Conservation (phyloP, 2,888 invertebrate species). For the Panzeria rudis region DNA sequence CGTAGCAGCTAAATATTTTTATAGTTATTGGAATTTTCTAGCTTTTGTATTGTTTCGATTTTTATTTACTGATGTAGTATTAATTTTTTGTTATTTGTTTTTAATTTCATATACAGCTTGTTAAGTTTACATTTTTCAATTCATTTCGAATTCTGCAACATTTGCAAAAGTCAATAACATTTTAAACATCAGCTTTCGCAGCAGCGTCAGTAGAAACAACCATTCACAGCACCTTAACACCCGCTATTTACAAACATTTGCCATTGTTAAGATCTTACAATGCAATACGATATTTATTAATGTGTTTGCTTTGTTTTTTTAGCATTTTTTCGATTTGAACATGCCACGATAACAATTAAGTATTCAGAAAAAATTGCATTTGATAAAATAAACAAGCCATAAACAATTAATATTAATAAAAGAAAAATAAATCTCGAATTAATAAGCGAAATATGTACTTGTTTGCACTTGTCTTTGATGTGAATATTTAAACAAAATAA, state of each 20-base stretch:
- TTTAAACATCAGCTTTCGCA: constrained; percentile 29
- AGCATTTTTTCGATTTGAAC: constrained; percentile 38
- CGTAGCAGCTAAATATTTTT: no score
- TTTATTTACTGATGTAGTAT: background rate
- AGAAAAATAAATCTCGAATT: constrained; percentile 53
- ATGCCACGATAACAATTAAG: constrained; percentile 51
- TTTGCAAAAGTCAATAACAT: constrained; percentile 64
- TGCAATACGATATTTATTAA: constrained; percentile 37
- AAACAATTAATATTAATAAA: constrained; percentile 65
- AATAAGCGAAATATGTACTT: constrained; percentile 34
- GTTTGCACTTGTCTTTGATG: constrained; percentile 56
- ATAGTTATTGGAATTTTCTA: no score
- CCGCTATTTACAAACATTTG: constrained; percentile 53
- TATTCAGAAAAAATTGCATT: constrained; percentile 46
- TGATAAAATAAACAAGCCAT: constrained; percentile 65
- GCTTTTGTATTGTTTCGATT: background rate
- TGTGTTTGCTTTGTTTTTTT: constrained; percentile 24
- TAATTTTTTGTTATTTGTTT: background rate
- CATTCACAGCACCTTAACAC: constrained; percentile 38
- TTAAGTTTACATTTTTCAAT: constrained; percentile 22
- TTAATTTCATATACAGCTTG: background rate
- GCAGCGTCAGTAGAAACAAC: background rate
- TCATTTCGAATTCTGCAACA: constrained; percentile 56
- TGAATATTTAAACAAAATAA: constrained; percentile 39
- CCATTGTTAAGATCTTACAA: constrained; percentile 55